phyloP scores from a whole-genome alignment of 2,888 invertebrate species.

The Shargacucullia verbasci region DNA sequence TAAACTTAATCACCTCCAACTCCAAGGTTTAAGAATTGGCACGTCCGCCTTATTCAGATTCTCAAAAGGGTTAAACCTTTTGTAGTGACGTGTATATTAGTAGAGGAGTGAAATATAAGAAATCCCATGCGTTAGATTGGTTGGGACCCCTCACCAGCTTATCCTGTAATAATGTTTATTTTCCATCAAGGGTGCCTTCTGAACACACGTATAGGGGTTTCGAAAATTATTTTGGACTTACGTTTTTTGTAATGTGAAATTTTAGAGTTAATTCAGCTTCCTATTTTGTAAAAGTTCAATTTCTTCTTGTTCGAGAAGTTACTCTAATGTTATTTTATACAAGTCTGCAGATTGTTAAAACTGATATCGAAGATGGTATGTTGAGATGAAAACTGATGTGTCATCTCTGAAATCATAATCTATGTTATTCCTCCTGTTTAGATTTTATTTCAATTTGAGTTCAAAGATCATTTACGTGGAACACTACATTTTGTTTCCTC shows the following conservation, averaged over 20 bases:
- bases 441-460: no score
- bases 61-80: conserved; percentile 74
- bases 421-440: no score
- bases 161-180: conserved; percentile 76
- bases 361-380: no score
- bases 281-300: background rate
- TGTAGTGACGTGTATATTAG: conserved; percentile 61
- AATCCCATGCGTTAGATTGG: conserved; percentile 67
- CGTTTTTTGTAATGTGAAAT: conserved; percentile 22
- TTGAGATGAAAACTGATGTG: no score
- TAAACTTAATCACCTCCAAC: conserved; percentile 37
- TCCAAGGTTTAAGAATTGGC: conserved; percentile 66
- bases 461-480: no score
- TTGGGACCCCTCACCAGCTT: conserved; percentile 67
- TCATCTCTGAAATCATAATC: no score
- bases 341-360: no score
- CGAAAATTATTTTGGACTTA: conserved; percentile 50
- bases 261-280: background rate
- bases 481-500: no score
- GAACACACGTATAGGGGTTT: conserved; percentile 53
- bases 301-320: no score
- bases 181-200: conserved; percentile 64
- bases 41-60: conserved; percentile 70
- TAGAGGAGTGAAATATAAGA: conserved; percentile 61
- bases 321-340: no score